Evolutionary conservation across 2,888 invertebrate genomes (phyloP).

Genomic region (Hybos culiciformis): DNA sequence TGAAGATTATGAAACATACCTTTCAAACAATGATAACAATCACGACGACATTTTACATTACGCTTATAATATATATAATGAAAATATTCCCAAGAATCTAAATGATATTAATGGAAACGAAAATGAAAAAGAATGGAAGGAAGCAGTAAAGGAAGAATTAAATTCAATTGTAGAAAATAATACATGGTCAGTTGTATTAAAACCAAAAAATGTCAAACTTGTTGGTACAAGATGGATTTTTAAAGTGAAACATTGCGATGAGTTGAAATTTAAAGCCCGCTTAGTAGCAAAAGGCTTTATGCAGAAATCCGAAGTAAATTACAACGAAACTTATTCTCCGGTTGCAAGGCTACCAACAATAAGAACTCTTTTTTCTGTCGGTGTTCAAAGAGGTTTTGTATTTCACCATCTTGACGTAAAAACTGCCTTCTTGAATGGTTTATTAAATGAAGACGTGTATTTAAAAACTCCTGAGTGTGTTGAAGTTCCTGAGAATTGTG

Average conservation of each 20-base stretch:
- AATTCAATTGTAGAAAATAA: constrained; percentile 14
- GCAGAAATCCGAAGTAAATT: constrained; percentile 7
- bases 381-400: neutral
- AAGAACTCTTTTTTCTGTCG: constrained; percentile 5
- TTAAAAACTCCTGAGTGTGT: constrained; percentile 5
- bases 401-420: constrained; percentile 11
- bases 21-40: too few species aligned
- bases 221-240: constrained; percentile 5
- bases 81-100: constrained; percentile 1
- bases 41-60: too few species aligned
- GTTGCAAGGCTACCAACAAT: constrained; percentile 9
- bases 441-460: constrained; percentile 3
- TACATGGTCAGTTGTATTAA: constrained; percentile 13
- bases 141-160: constrained; percentile 13
- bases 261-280: too few species aligned
- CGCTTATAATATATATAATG: too few species aligned
- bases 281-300: constrained; percentile 9
- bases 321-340: constrained; percentile 10
- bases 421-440: constrained; percentile 9
- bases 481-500: constrained; percentile 2
- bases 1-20: too few species aligned
- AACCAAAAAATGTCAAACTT: neutral
- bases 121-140: constrained; percentile 1
- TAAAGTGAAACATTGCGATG: constrained; percentile 3
- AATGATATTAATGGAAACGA: constrained; percentile 1